Evolutionary conservation across 2,888 invertebrate genomes (phyloP).

Genomic region (Thelaira solivaga): DNA sequence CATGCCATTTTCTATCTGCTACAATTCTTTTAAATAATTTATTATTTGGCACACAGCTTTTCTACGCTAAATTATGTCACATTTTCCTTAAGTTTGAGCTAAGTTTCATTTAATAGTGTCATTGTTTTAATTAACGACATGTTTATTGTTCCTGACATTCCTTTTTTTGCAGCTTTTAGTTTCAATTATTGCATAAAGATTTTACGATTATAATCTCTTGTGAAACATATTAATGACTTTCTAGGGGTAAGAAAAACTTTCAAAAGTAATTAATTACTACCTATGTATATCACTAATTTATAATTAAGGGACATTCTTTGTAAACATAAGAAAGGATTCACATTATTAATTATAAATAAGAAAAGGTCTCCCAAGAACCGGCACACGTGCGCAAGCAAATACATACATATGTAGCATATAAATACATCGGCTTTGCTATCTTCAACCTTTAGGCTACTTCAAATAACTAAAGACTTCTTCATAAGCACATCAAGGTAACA

Average conservation of each 20-base stretch:
- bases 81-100: slow-evolving; percentile 61
- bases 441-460: no score
- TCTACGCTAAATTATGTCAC: slow-evolving; percentile 62
- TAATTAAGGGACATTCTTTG: no score
- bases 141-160: slow-evolving; percentile 40
- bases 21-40: slow-evolving; percentile 58
- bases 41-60: slow-evolving; percentile 62
- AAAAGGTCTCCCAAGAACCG: no score
- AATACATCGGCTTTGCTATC: no score
- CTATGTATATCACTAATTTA: background rate
- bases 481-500: no score
- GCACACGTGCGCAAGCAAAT: no score
- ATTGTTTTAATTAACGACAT: slow-evolving; percentile 63
- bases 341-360: background rate
- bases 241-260: background rate
- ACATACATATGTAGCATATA: no score
- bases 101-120: slow-evolving; percentile 61
- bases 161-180: slow-evolving; percentile 9
- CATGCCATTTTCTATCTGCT: slow-evolving; percentile 41
- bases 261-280: background rate
- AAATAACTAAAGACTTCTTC: no score
- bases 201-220: slow-evolving; percentile 15
- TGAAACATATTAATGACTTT: background rate
- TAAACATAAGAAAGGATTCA: background rate
- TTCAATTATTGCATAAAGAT: slow-evolving; percentile 29